Evolutionary conservation across 2,113 vertebrate genomes (phyloP).

Genomic region (Scatophagus argus): DNA sequence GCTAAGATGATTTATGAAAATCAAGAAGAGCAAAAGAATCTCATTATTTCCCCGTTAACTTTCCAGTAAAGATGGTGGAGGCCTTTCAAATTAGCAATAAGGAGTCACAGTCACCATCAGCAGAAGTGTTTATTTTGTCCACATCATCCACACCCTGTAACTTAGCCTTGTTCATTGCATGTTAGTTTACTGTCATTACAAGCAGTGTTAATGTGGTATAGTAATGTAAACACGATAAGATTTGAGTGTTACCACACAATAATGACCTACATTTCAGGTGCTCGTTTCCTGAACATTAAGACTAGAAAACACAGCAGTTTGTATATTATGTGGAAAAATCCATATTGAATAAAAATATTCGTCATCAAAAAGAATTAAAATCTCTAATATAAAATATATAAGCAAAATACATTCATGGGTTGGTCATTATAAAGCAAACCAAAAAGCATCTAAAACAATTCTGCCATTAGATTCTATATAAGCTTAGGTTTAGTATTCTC

Average conservation of each 20-base stretch:
- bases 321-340: constrained; percentile 22
- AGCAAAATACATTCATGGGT: constrained; percentile 67
- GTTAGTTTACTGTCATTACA: constrained; percentile 12
- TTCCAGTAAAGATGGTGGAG: neutral
- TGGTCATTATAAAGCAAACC: constrained; percentile 42
- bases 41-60: constrained; percentile 2
- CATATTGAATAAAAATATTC: constrained; percentile 33
- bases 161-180: constrained; percentile 1
- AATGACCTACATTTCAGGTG: constrained; percentile 18
- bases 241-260: constrained; percentile 15
- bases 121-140: constrained; percentile 51
- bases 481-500: constrained; percentile 14
- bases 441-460: constrained; percentile 46
- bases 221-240: constrained; percentile 50
- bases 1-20: constrained; percentile 4
- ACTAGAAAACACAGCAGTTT: constrained; percentile 37
- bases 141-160: constrained; percentile 10
- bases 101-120: neutral
- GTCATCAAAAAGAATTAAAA: constrained; percentile 49
- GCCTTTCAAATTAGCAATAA: neutral
- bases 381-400: constrained; percentile 61
- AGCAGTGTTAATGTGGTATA: constrained; percentile 41
- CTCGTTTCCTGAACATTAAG: constrained; percentile 22
- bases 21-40: neutral
- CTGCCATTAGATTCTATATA: constrained; percentile 9